A percentile compares a stretch with the other conserved stretches of the same genome.
Conservation (phyloP, 1,140 invertebrate species). For the Drosophila pandora region DNA sequence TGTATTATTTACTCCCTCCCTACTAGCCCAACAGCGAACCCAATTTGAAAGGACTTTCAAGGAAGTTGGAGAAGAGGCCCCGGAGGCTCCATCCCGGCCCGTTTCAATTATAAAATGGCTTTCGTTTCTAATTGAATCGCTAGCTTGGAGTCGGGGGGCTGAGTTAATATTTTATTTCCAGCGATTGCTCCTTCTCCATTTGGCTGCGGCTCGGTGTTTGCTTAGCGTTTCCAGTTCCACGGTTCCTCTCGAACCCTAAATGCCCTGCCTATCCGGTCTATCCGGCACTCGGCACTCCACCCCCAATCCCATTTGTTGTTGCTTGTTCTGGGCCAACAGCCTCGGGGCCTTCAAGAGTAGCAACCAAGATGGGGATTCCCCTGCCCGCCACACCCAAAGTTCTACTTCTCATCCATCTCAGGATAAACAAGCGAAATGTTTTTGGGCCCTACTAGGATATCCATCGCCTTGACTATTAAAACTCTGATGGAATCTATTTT, state of each 20-base stretch:
- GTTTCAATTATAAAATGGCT: slow-evolving; percentile 82
- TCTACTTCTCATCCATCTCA: slow-evolving; percentile 14
- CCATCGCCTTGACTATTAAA: slow-evolving; percentile 57
- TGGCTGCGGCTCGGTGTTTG: slow-evolving; percentile 25
- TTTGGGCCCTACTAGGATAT: slow-evolving; percentile 22
- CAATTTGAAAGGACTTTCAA: slow-evolving; percentile 44
- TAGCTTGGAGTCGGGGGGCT: slow-evolving; percentile 53
- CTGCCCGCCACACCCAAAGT: background rate
- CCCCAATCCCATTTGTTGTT: slow-evolving; percentile 36
- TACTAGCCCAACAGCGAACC: background rate
- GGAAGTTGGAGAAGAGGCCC: slow-evolving; percentile 1
- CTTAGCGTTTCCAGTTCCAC: slow-evolving; percentile 44
- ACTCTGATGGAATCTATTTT: slow-evolving; percentile 39
- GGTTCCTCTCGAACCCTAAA: slow-evolving; percentile 19
- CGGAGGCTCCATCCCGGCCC: slow-evolving; percentile 28
- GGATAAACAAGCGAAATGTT: slow-evolving; percentile 50
- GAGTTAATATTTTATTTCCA: slow-evolving; percentile 80
- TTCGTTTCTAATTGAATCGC: slow-evolving; percentile 79
- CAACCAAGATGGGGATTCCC: slow-evolving; percentile 24
- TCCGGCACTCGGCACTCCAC: background rate
- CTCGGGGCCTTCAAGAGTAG: slow-evolving; percentile 41
- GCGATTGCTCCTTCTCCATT: slow-evolving; percentile 41
- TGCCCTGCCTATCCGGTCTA: slow-evolving; percentile 20
- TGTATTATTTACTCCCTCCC: slow-evolving; percentile 46
- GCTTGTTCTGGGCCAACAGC: slow-evolving; percentile 38